Evolutionary conservation across 2,113 vertebrate species (phyloP).

Genomic region (Gallinago paraguaiae): DNA sequence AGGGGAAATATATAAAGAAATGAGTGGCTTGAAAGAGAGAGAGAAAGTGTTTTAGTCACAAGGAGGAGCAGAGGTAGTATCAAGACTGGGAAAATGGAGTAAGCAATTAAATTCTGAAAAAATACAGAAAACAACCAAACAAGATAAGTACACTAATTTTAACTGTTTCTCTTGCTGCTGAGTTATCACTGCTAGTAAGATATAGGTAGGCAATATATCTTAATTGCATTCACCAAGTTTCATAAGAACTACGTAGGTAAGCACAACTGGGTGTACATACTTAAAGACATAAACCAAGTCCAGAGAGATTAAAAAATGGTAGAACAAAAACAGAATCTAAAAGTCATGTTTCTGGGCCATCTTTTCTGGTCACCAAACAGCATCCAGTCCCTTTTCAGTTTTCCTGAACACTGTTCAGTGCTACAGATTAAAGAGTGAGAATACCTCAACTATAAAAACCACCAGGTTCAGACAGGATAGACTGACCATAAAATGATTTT

Average conservation of each 20-base stretch:
- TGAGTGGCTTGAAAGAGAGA: neutral
- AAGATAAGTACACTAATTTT: neutral
- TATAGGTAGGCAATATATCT: neutral
- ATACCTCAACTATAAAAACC: neutral
- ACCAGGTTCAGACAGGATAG: neutral
- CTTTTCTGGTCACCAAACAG: neutral
- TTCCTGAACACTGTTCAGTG: neutral
- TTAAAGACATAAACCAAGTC: neutral
- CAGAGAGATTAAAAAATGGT: neutral
- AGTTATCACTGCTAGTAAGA: neutral
- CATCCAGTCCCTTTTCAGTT: neutral
- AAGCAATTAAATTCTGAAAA: conserved; percentile 30
- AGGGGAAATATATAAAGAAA: conserved; percentile 34
- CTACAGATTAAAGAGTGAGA: neutral
- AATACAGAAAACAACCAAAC: neutral
- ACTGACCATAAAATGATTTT: neutral
- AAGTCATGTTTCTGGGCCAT: neutral
- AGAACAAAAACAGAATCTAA: neutral
- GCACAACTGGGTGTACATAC: neutral
- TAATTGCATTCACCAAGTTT: neutral
- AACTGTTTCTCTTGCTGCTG: neutral
- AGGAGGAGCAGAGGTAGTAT: conserved; percentile 10
- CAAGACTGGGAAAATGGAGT: neutral
- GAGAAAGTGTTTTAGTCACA: neutral
- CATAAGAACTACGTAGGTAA: neutral